Base-by-base conservation (phyloP, 2,113 vertebrate genomes). In the Balaenoptera acutorostrata region DNA sequence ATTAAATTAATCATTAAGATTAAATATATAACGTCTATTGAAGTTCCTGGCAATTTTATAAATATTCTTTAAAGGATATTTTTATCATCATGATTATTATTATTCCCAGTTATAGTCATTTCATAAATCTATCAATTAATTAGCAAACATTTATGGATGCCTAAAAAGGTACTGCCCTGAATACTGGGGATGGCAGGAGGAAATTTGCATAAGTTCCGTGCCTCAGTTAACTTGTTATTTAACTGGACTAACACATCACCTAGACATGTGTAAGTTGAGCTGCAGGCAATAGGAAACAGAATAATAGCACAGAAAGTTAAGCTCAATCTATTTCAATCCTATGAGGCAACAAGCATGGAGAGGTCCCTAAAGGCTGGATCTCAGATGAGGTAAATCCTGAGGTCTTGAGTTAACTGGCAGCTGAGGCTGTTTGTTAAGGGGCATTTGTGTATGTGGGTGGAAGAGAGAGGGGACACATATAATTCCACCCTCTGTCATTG, bases 1-100 rank as follows among this genome's bases (percentile, higher is more conserved):
- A 90, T 90, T 93, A 57, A 78, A 90, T 87, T 63, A 95, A 87
- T 46, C 85, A 85, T 95, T 86, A 77, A 88, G 68, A 85, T 93
- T 86, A 77, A 88, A 77, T 59, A 12, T 95, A 13, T 71, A 66
- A 89, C 74, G 2, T 82, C n/a, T 77, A 71, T 18, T 85, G 74
- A 85, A 74, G 33, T 91, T 89, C 39, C 44, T 63, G 59, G 49
- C 1, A 55, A 77, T 21, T 91, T 91, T 75, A 52, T 95, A 64
- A 78, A 66, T 93, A 23, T 69, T 78, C 63, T 57, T 90, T 94
- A 94, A 87, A 46, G 31, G 57, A 2, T 72, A 83, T 93, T 68
- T 90, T 90, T 86, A 71, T 85, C 15, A 84, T 81, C 20, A 64
- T 64, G 11, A 85, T 68, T n/a, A 90, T 71, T 78, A 78, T 83